These are phyloP conservation scores for Piscicola geometra DNA, from an alignment of 2,888 invertebrate genomes.

Conservation along the genomic window DNA sequence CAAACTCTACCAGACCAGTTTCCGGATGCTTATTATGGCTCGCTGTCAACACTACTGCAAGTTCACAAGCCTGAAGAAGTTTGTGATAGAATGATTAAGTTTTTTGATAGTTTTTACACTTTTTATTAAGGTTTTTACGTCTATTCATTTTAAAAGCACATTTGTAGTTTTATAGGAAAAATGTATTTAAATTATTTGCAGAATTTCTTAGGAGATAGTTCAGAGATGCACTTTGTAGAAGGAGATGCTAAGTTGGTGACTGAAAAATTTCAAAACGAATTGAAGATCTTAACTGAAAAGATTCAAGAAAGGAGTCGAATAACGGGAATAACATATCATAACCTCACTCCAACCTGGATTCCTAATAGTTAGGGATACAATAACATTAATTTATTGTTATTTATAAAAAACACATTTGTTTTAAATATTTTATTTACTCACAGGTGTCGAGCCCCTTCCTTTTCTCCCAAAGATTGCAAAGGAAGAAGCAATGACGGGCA, in stretches of 20 bases:
- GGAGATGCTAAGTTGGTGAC: constrained; percentile 37
- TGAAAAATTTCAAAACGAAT: constrained; percentile 36
- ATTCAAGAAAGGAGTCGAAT: constrained; percentile 38
- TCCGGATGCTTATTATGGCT: constrained; percentile 42
- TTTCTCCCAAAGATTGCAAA: constrained; percentile 38
- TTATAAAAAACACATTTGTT: background rate
- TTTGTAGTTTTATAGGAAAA: no score
- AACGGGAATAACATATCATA: constrained; percentile 38
- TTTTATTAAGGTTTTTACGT: no score
- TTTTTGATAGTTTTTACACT: no score
- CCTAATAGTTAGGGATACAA: constrained; percentile 38
- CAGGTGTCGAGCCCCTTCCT: constrained; percentile 42
- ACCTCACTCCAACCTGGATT: constrained; percentile 40
- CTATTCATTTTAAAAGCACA: no score
- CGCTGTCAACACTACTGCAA: constrained; percentile 40
- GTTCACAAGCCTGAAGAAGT: constrained; percentile 41
- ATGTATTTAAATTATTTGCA: constrained; percentile 17
- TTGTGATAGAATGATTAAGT: no score
- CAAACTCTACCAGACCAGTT: constrained; percentile 43
- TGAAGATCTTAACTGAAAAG: constrained; percentile 30
- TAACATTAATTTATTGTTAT: background rate
- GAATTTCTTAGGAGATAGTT: constrained; percentile 40
- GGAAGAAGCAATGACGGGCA: constrained; percentile 36
- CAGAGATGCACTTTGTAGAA: constrained; percentile 43
- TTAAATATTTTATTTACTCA: background rate